A percentile compares a stretch with the other conserved stretches of the same genome.
Conservation (phyloP, 2,797 vertebrate genomes). For the Ara ararauna region DNA sequence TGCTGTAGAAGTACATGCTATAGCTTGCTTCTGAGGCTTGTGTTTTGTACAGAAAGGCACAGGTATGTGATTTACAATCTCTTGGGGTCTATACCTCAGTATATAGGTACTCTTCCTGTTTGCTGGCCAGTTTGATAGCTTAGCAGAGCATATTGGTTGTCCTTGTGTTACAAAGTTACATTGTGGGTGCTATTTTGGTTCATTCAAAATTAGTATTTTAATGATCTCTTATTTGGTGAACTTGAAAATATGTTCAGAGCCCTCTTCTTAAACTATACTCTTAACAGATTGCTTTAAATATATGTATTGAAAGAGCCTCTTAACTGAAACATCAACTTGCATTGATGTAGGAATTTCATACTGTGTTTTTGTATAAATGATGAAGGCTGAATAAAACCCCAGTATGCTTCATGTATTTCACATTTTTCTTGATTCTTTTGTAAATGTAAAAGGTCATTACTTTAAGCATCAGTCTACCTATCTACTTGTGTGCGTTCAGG, state of each 20-base stretch:
- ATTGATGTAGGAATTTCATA: not conserved
- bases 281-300: slow-evolving; percentile 38
- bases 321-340: slow-evolving; percentile 13
- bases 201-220: not conserved
- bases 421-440: not conserved
- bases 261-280: not conserved
- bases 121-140: not conserved
- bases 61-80: no score
- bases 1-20: not conserved
- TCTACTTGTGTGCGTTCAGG: not conserved
- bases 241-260: not conserved
- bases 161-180: not conserved
- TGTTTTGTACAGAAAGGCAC: not conserved
- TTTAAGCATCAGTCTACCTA: not conserved
- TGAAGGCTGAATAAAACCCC: slow-evolving; percentile 10
- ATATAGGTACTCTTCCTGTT: not conserved
- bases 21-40: not conserved
- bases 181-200: not conserved
- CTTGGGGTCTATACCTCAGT: not conserved
- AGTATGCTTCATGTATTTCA: not conserved
- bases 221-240: not conserved
- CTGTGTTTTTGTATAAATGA: slow-evolving; percentile 27
- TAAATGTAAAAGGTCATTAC: not conserved
- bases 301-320: not conserved
- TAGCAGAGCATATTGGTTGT: not conserved